Conservation (phyloP, 2,888 invertebrate genomes). For the Hypercompe scribonia region DNA sequence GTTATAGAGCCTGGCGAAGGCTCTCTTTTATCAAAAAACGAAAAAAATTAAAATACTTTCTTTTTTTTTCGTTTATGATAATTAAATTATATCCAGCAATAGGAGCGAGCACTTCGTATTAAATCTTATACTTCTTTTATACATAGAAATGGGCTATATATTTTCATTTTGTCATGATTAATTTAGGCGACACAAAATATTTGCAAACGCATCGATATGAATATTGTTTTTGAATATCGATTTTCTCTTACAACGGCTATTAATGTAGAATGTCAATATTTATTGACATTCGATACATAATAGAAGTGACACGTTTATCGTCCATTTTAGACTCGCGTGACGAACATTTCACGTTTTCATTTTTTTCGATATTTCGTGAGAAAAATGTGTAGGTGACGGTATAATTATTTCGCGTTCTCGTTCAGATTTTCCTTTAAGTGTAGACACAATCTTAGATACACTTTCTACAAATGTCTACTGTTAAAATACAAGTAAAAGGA, state of each 20-base stretch:
- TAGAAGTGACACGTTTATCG: conserved; percentile 7
- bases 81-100: too few species aligned
- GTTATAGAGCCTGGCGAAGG: too few species aligned
- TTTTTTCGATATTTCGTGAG: not conserved
- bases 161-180: not conserved
- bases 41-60: too few species aligned
- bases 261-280: not conserved
- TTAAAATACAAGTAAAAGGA: too few species aligned
- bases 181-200: not conserved
- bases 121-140: too few species aligned
- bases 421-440: not conserved
- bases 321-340: conserved; percentile 11
- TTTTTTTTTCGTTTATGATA: too few species aligned
- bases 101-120: too few species aligned
- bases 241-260: conserved; percentile 14
- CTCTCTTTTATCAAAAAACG: too few species aligned
- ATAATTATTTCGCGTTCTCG: not conserved
- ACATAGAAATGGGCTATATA: not conserved
- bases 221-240: conserved; percentile 6
- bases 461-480: too few species aligned
- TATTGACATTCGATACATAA: conserved; percentile 14
- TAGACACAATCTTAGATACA: not conserved
- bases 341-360: conserved; percentile 2
- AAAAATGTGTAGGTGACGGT: conserved; percentile 2
- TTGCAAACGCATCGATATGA: not conserved